Evolutionary conservation across 2,797 vertebrate species (phyloP).

Genomic region (Poliocrania exsul): DNA sequence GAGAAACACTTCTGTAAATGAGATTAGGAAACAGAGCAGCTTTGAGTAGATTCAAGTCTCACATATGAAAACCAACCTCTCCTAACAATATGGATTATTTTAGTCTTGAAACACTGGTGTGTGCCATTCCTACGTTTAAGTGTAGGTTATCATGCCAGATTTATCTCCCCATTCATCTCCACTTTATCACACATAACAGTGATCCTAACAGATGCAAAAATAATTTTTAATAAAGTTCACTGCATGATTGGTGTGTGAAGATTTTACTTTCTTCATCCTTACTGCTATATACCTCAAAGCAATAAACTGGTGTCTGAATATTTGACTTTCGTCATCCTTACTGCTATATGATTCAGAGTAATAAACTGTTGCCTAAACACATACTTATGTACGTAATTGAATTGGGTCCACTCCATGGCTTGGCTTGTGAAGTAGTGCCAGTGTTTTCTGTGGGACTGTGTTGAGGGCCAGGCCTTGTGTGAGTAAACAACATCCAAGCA

Average conservation of each 20-base stretch:
- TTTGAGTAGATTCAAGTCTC: conserved; percentile 9
- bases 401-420: background rate
- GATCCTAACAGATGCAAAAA: background rate
- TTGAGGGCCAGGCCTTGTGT: background rate
- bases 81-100: background rate
- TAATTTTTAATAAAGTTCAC: background rate
- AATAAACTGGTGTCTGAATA: background rate
- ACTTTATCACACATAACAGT: background rate
- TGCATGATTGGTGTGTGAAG: background rate
- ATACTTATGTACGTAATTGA: background rate
- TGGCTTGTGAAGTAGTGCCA: background rate
- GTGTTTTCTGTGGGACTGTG: background rate
- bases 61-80: background rate
- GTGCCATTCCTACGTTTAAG: background rate
- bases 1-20: conserved; percentile 31
- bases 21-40: conserved; percentile 26
- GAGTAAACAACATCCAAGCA: background rate
- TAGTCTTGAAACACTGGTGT: background rate
- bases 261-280: background rate
- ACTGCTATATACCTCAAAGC: background rate
- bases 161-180: background rate
- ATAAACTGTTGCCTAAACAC: background rate
- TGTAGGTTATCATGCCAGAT: background rate
- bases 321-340: background rate
- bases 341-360: background rate